A percentile compares a stretch with the other conserved stretches of the same genome.
phyloP scores from a whole-genome alignment of 2,797 vertebrate genomes.

The Corythornis leucogaster region DNA sequence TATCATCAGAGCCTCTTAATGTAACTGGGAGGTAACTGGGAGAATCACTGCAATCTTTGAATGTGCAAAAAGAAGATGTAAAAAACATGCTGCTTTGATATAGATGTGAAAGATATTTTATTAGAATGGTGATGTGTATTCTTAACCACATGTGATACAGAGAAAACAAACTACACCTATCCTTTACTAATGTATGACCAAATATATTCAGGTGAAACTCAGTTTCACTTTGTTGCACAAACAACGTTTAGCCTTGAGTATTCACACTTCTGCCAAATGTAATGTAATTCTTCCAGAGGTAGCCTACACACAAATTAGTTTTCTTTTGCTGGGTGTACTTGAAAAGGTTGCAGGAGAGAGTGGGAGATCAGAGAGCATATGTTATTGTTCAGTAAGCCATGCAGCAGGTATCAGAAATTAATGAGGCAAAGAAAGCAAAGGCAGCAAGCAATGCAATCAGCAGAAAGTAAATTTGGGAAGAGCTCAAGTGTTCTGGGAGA shows the following conservation, averaged over 20 bases:
- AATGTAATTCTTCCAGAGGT: not conserved
- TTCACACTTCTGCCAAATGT: not conserved
- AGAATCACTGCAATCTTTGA: not conserved
- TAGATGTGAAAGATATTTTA: not conserved
- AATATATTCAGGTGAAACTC: not conserved
- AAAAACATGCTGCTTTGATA: not conserved
- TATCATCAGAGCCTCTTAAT: not conserved
- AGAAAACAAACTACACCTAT: not conserved
- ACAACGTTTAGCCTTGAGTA: not conserved
- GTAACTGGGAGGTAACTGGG: not conserved
- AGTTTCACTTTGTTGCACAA: not conserved
- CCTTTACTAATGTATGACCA: not conserved
- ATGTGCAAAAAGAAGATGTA: not conserved
- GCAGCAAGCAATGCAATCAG: not conserved
- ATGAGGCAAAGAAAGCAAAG: constrained; percentile 31
- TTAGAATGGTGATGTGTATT: not conserved
- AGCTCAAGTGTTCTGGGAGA: not conserved
- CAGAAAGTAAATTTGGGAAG: not conserved
- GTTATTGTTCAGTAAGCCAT: constrained; percentile 33
- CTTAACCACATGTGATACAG: not conserved
- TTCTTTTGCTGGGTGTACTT: not conserved
- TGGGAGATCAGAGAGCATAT: constrained; percentile 24
- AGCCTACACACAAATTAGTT: constrained; percentile 12
- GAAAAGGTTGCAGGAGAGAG: constrained; percentile 2
- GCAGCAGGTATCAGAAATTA: constrained; percentile 34